Evolutionary conservation across 1,140 invertebrate species (phyloP).

Genomic region (Polyergus mexicanus): DNA sequence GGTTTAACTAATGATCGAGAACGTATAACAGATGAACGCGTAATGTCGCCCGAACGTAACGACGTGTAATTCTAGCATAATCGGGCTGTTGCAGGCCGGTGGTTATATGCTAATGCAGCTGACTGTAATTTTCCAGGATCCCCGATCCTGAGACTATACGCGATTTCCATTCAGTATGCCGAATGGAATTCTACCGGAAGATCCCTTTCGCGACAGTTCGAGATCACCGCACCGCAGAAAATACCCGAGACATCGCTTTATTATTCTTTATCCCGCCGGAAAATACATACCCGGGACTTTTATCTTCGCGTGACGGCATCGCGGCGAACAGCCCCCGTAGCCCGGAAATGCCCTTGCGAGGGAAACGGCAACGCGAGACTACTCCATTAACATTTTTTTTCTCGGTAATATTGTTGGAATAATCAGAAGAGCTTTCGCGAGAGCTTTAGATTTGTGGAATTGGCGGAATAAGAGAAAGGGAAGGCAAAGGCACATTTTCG

Average conservation of each 20-base stretch:
- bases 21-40: background rate
- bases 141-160: slow-evolving; percentile 2
- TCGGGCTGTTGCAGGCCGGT: background rate
- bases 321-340: slow-evolving; percentile 2
- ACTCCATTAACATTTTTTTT: slow-evolving; percentile 48
- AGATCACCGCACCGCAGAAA: slow-evolving; percentile 46
- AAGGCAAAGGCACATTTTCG: background rate
- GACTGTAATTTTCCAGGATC: slow-evolving; percentile 40
- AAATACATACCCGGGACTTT: slow-evolving; percentile 33
- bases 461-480: background rate
- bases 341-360: slow-evolving; percentile 24
- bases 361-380: slow-evolving; percentile 30
- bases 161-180: slow-evolving; percentile 21
- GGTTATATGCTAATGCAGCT: background rate
- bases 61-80: background rate
- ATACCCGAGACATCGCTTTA: slow-evolving; percentile 56
- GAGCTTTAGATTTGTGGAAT: slow-evolving; percentile 26
- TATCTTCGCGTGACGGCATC: slow-evolving; percentile 41
- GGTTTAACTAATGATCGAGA: slow-evolving; percentile 15
- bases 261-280: slow-evolving; percentile 51
- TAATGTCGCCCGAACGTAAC: background rate
- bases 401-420: slow-evolving; percentile 36
- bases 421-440: slow-evolving; percentile 19
- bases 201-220: slow-evolving; percentile 36
- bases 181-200: slow-evolving; percentile 27